Conservation (phyloP, 2,888 invertebrate species). For the Scelioninae gen. 1 region DNA sequence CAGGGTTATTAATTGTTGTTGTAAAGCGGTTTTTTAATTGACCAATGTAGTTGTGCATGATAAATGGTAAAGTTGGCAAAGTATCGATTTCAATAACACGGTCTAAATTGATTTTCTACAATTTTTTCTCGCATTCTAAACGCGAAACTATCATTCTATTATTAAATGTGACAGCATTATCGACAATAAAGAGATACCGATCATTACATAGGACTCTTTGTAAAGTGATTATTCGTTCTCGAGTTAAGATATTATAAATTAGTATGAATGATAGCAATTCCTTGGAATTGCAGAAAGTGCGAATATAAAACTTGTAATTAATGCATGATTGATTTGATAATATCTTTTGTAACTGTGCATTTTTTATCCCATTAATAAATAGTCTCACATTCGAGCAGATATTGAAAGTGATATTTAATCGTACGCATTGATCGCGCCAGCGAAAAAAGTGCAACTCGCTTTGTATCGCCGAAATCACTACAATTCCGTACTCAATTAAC, state of each 20-base stretch:
- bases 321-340: slow-evolving; percentile 66
- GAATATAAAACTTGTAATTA: slow-evolving; percentile 56
- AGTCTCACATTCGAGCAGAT: slow-evolving; percentile 24
- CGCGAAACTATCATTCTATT: slow-evolving; percentile 54
- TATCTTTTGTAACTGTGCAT: slow-evolving; percentile 35
- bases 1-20: slow-evolving; percentile 21
- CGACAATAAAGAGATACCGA: slow-evolving; percentile 52
- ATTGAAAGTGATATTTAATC: slow-evolving; percentile 35
- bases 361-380: slow-evolving; percentile 34
- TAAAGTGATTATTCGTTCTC: slow-evolving; percentile 44
- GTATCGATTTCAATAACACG: slow-evolving; percentile 47
- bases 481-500: neutral
- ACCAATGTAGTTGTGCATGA: slow-evolving; percentile 19
- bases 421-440: neutral
- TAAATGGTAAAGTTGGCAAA: slow-evolving; percentile 27
- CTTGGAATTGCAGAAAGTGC: slow-evolving; percentile 57
- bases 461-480: neutral
- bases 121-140: slow-evolving; percentile 52
- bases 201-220: slow-evolving; percentile 45
- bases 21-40: slow-evolving; percentile 19
- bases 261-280: slow-evolving; percentile 43
- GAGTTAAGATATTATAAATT: slow-evolving; percentile 43
- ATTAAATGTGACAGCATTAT: slow-evolving; percentile 65
- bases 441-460: neutral
- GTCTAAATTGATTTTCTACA: slow-evolving; percentile 46